These are phyloP conservation scores for Helarctos malayanus DNA, from an alignment of 2,797 vertebrate genomes.

Conservation along the genomic window DNA sequence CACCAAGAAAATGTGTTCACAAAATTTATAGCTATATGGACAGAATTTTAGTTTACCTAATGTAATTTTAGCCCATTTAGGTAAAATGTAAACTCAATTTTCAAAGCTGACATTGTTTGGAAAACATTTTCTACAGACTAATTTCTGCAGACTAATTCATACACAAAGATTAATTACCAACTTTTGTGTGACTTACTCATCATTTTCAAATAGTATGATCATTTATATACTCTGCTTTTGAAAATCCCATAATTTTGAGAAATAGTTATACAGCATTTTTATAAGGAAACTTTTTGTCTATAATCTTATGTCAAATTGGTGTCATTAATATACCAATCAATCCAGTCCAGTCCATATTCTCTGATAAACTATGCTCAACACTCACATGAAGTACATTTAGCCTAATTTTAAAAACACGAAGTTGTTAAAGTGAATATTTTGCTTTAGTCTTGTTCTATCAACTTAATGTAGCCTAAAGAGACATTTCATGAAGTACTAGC, in stretches of 20 bases:
- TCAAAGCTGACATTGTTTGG: conserved; percentile 67
- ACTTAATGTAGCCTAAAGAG: conserved; percentile 82
- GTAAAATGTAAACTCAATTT: conserved; percentile 80
- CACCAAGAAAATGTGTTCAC: conserved; percentile 81
- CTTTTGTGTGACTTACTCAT: conserved; percentile 62
- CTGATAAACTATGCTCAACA: conserved; percentile 71
- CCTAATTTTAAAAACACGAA: conserved; percentile 73
- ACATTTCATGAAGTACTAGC: conserved; percentile 79
- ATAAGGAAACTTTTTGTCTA: conserved; percentile 69
- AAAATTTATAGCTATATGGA: conserved; percentile 71
- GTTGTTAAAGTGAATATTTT: conserved; percentile 77
- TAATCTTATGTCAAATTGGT: conserved; percentile 69
- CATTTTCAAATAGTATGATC: conserved; percentile 66
- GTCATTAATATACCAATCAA: conserved; percentile 58
- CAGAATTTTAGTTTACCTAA: conserved; percentile 74
- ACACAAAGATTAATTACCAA: conserved; percentile 64
- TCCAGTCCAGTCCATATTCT: conserved; percentile 71
- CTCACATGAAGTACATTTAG: conserved; percentile 70
- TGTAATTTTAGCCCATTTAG: conserved; percentile 77
- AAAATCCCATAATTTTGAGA: conserved; percentile 72
- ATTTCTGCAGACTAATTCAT: conserved; percentile 72
- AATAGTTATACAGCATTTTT: conserved; percentile 59
- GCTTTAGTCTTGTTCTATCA: conserved; percentile 82
- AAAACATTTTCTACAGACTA: conserved; percentile 68
- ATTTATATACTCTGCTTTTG: conserved; percentile 71